phyloP scores from a whole-genome alignment of 2,113 vertebrate genomes.

The Thunnus thynnus region DNA sequence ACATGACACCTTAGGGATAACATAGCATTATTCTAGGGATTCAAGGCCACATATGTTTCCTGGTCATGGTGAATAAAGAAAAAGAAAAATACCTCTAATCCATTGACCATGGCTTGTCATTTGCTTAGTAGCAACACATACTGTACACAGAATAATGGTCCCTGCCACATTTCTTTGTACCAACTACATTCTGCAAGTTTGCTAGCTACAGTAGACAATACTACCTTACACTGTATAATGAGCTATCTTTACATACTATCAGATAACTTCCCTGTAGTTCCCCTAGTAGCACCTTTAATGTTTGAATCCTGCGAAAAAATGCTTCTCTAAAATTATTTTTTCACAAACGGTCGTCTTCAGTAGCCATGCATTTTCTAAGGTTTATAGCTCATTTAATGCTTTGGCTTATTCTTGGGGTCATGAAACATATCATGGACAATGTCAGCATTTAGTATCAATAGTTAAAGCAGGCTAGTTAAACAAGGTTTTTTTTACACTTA shows the following conservation, averaged over 20 bases:
- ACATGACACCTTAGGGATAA: slow-evolving; percentile 39
- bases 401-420: not conserved
- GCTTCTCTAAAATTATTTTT: not conserved
- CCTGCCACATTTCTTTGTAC: not conserved
- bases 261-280: not conserved
- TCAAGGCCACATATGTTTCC: slow-evolving; percentile 51
- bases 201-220: not conserved
- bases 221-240: not conserved
- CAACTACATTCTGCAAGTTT: not conserved
- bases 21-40: slow-evolving; percentile 38
- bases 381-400: not conserved
- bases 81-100: slow-evolving; percentile 28
- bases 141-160: slow-evolving; percentile 8
- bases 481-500: not conserved
- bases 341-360: not conserved
- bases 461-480: not conserved
- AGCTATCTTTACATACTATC: not conserved
- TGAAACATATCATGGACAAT: not conserved
- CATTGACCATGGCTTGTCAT: not conserved
- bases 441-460: not conserved
- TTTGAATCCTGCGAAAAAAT: not conserved
- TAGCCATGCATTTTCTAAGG: not conserved
- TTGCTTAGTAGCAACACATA: slow-evolving; percentile 3
- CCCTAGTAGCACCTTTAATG: not conserved
- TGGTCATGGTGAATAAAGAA: slow-evolving; percentile 16